A percentile compares a stretch with the other conserved stretches of the same genome.
Evolutionary conservation across 2,113 vertebrate genomes (phyloP).

Genomic region (Pogonocichla stellata): DNA sequence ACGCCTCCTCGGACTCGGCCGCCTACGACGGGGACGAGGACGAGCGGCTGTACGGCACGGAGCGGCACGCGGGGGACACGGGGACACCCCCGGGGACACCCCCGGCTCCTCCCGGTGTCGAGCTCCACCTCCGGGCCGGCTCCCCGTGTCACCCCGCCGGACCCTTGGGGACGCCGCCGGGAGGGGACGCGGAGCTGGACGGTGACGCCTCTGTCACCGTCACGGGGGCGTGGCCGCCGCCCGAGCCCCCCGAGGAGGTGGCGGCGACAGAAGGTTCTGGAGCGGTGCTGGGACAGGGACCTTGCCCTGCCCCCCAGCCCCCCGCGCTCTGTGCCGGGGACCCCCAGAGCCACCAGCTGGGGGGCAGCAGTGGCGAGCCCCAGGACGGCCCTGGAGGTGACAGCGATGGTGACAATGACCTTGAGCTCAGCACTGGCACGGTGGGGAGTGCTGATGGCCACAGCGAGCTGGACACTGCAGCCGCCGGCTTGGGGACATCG

Average conservation of each 20-base stretch:
- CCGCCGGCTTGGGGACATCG: rapidly evolving
- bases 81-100: background rate
- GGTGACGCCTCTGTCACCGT: background rate
- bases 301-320: rapidly evolving
- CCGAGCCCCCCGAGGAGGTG: background rate
- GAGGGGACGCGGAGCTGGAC: rapidly evolving
- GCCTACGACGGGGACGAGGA: constrained; percentile 89
- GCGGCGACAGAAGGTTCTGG: rapidly evolving
- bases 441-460: rapidly evolving
- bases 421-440: rapidly evolving
- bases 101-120: background rate
- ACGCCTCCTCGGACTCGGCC: constrained; percentile 88
- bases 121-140: background rate
- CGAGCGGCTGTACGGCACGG: constrained; percentile 84
- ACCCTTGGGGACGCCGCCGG: rapidly evolving
- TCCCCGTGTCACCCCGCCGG: background rate
- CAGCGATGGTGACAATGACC: background rate
- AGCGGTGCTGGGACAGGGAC: rapidly evolving
- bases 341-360: background rate
- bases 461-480: rapidly evolving
- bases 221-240: rapidly evolving
- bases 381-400: background rate
- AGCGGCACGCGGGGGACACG: constrained; percentile 74
- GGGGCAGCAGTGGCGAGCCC: background rate
- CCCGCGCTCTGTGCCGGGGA: rapidly evolving